Base-by-base conservation (phyloP, 1,140 invertebrate genomes). In the Hypothenemus hampei region DNA sequence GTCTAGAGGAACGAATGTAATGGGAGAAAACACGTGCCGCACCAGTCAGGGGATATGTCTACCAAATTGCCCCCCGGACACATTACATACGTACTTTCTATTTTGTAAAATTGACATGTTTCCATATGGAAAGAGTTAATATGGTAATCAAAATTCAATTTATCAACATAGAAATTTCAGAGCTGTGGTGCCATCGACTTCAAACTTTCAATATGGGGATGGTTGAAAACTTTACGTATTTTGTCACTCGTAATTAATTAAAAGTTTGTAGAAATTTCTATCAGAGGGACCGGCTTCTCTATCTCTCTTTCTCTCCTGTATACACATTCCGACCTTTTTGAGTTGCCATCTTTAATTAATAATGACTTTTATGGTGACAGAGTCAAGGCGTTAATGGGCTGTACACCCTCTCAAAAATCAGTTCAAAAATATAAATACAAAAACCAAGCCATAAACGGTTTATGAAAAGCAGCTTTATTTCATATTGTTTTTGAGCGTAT, bases 21-120 rank as follows among this genome's bases (percentile, higher is more conserved):
- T 51, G 41, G 49, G 49, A 51, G 49, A 37, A 26, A 51, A 51
- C 49, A 51, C 49, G 36, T 51, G 36, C 49, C 16, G 13, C 21
- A 23, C n/a, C n/a, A n/a, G n/a, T n/a, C n/a, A n/a, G n/a, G n/a
- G n/a, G n/a, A n/a, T n/a, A n/a, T n/a, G n/a, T n/a, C n/a, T n/a
- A n/a, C n/a, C n/a, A n/a, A n/a, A n/a, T n/a, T n/a, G n/a, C n/a
- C n/a, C n/a, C n/a, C n/a, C n/a, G n/a, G n/a, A n/a, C n/a, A n/a
- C n/a, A n/a, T n/a, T n/a, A n/a, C n/a, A n/a, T n/a, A n/a, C n/a
- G n/a, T n/a, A n/a, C n/a, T n/a, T n/a, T n/a, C n/a, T n/a, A n/a
- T n/a, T n/a, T n/a, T n/a, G n/a, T n/a, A n/a, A n/a, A n/a, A n/a
- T n/a, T n/a, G n/a, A n/a, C n/a, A n/a, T n/a, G n/a, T n/a, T n/a